phyloP scores from a whole-genome alignment of 2,888 invertebrate genomes.

The Coenonympha glycerion region DNA sequence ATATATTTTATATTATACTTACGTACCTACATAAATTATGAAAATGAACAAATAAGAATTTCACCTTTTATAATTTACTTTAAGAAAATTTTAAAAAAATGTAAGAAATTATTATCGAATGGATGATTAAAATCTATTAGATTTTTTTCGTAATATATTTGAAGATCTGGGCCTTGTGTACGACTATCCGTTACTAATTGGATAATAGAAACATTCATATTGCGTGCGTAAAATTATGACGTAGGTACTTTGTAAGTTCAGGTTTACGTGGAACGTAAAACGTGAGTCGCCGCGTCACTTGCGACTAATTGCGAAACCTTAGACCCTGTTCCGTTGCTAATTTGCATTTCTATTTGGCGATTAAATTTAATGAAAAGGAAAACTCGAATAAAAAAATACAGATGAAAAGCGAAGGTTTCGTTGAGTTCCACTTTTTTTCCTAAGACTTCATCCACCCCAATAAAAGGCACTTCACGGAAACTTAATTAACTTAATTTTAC shows the following conservation, averaged over 20 bases:
- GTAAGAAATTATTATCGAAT: too few relatives aligned
- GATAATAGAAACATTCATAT: too few relatives aligned
- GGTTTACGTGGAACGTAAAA: neutral
- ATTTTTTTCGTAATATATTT: too few relatives aligned
- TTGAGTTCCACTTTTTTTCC: neutral
- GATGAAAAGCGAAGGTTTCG: neutral
- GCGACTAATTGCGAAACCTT: constrained; percentile 6
- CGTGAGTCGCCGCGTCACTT: neutral
- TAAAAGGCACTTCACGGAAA: neutral
- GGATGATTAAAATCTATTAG: too few relatives aligned
- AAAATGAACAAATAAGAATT: too few relatives aligned
- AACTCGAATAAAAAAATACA: neutral
- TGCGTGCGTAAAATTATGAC: neutral
- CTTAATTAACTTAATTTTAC: neutral
- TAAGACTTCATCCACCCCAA: neutral
- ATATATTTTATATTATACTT: too few relatives aligned
- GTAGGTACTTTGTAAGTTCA: neutral
- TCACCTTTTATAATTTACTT: too few relatives aligned
- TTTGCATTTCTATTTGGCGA: constrained; percentile 5
- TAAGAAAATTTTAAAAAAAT: too few relatives aligned
- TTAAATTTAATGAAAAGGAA: constrained; percentile 1
- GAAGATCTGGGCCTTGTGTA: too few relatives aligned
- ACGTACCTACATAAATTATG: too few relatives aligned
- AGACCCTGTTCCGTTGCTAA: neutral
- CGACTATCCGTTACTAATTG: too few relatives aligned